phyloP scores from a whole-genome alignment of 2,113 vertebrate species.

The Lycocorax pyrrhopterus region DNA sequence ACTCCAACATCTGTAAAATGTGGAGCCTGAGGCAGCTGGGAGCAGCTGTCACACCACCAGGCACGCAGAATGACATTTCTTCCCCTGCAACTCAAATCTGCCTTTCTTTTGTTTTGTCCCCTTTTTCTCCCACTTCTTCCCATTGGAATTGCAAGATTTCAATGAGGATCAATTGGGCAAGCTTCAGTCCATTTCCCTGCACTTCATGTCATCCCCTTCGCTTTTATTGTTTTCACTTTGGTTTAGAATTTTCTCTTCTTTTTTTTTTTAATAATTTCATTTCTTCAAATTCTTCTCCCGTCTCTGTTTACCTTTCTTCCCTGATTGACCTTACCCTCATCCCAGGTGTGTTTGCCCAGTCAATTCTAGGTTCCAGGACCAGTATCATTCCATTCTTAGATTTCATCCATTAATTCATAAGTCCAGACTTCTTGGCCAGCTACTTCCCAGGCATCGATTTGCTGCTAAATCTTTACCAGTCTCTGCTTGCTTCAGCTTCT shows the following conservation, averaged over 20 bases:
- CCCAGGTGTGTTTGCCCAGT: background rate
- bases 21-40: background rate
- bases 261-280: background rate
- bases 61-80: background rate
- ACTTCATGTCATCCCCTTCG: accelerated
- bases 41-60: background rate
- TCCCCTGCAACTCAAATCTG: background rate
- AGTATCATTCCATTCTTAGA: background rate
- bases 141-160: background rate
- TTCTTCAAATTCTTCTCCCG: background rate
- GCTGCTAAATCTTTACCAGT: background rate
- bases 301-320: background rate
- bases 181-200: accelerated
- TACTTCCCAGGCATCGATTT: background rate
- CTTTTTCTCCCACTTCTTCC: background rate
- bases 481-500: background rate
- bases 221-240: background rate
- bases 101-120: background rate
- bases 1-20: background rate
- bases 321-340: background rate
- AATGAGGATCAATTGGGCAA: background rate
- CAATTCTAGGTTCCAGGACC: background rate
- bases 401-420: background rate
- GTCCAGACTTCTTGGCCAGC: background rate
- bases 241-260: background rate